phyloP scores from a whole-genome alignment of 1,140 invertebrate genomes.

The Tetragnatha versicolor region DNA sequence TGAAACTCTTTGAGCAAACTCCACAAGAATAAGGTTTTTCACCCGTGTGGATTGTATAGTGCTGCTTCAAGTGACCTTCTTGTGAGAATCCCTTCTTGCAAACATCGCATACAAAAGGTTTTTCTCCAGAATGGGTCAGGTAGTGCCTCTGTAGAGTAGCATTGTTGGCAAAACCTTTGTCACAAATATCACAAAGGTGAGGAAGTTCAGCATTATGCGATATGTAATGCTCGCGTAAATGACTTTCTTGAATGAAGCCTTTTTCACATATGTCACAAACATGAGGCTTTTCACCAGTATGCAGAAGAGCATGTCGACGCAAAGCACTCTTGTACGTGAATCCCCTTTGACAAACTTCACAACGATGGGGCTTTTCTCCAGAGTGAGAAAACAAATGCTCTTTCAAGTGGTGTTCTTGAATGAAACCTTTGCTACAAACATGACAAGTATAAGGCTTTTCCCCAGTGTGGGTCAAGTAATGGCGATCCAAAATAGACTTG shows the following conservation, averaged over 20 bases:
- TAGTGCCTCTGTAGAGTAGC: not conserved
- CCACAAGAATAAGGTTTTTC: slow-evolving; percentile 10
- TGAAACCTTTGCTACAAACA: slow-evolving; percentile 8
- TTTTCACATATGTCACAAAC: slow-evolving; percentile 24
- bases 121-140: not conserved
- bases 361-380: not conserved
- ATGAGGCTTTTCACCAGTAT: slow-evolving; percentile 15
- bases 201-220: slow-evolving; percentile 25
- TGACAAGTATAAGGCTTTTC: slow-evolving; percentile 21
- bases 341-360: not conserved
- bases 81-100: slow-evolving; percentile 1
- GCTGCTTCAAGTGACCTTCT: slow-evolving; percentile 10
- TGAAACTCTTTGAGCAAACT: not conserved
- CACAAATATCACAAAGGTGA: slow-evolving; percentile 12
- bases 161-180: slow-evolving; percentile 5
- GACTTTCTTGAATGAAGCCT: slow-evolving; percentile 22
- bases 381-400: slow-evolving; percentile 1
- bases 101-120: not conserved
- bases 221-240: slow-evolving; percentile 17
- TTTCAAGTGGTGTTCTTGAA: not conserved
- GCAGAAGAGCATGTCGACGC: not conserved
- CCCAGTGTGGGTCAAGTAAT: slow-evolving; percentile 4
- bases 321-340: not conserved
- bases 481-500: not conserved
- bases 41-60: not conserved